Conservation (phyloP, 2,888 invertebrate genomes). For the Patella depressa region DNA sequence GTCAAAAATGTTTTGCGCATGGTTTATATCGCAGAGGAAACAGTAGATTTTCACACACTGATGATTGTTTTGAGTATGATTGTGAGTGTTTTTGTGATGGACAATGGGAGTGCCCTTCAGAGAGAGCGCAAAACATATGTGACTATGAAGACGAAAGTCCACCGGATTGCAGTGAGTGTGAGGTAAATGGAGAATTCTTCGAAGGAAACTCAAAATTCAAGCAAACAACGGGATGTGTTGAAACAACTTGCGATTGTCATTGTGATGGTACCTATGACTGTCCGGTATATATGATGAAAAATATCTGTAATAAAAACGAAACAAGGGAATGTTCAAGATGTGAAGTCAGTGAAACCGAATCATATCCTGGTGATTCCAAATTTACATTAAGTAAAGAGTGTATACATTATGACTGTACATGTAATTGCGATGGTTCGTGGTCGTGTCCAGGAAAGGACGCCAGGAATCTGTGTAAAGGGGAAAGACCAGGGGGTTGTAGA, state of each 20-base stretch:
- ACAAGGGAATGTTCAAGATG: conserved; percentile 27
- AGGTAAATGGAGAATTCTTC: conserved; percentile 39
- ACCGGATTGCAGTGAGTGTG: conserved; percentile 45
- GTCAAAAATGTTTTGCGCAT: conserved; percentile 47
- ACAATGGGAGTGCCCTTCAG: conserved; percentile 51
- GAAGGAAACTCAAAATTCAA: conserved; percentile 39
- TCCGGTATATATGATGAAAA: conserved; percentile 40
- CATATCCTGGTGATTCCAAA: conserved; percentile 43
- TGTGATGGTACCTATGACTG: conserved; percentile 60
- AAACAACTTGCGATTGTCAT: conserved; percentile 52
- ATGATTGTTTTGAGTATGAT: conserved; percentile 55
- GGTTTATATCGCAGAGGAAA: conserved; percentile 45
- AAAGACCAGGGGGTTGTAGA: conserved; percentile 23
- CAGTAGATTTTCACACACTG: conserved; percentile 42
- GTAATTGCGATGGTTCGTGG: conserved; percentile 61
- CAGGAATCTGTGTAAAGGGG: conserved; percentile 41
- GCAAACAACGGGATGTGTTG: conserved; percentile 44
- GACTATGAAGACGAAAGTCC: conserved; percentile 33
- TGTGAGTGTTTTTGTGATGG: conserved; percentile 58
- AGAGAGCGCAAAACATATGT: conserved; percentile 41
- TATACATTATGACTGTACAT: conserved; percentile 53
- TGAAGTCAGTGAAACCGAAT: conserved; percentile 30
- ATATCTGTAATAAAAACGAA: conserved; percentile 39
- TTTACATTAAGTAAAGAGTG: conserved; percentile 55
- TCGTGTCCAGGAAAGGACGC: conserved; percentile 54